Percentiles rank a stretch among this genome's conserved stretches.
Evolutionary conservation across 2,888 invertebrate genomes (phyloP).

Genomic region (Bhutanitis thaidina): DNA sequence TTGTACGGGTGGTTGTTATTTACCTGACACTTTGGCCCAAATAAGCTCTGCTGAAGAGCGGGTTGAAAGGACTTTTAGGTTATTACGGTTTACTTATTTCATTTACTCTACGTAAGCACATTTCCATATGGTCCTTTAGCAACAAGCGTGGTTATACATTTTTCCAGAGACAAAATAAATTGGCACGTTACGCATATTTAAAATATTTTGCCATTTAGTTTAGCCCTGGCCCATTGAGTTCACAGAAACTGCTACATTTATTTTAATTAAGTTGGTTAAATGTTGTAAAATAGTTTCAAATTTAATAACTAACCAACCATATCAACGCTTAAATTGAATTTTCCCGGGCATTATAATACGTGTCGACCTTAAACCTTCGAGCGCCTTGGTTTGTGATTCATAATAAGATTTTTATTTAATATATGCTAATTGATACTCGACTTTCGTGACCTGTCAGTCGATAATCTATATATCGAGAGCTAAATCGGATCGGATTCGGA

Average conservation of each 20-base stretch:
- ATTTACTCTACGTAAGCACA: too few species aligned
- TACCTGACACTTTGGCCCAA: too few species aligned
- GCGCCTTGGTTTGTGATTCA: slow-evolving; percentile 46
- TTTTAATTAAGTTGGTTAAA: slow-evolving; percentile 11
- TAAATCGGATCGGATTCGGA: slow-evolving; percentile 19
- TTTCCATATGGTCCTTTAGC: too few species aligned
- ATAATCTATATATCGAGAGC: slow-evolving; percentile 23
- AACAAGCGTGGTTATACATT: neutral
- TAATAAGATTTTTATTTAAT: slow-evolving; percentile 43
- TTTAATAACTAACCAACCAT: neutral
- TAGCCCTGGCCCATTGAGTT: slow-evolving; percentile 4
- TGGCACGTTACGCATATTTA: neutral
- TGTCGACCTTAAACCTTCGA: slow-evolving; percentile 52
- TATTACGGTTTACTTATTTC: too few species aligned
- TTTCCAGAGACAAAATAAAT: neutral
- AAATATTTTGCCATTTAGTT: slow-evolving; percentile 3
- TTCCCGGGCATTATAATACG: slow-evolving; percentile 52
- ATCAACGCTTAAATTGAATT: slow-evolving; percentile 13
- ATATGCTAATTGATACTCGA: slow-evolving; percentile 42
- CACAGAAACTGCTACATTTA: slow-evolving; percentile 1
- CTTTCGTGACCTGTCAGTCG: slow-evolving; percentile 48
- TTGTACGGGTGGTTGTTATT: too few species aligned
- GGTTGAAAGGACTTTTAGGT: too few species aligned
- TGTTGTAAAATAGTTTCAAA: neutral
- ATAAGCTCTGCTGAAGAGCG: too few species aligned